These are phyloP conservation scores for Pogonomyrmex barbatus DNA, from an alignment of 1,140 invertebrate species.

Conservation along the genomic window DNA sequence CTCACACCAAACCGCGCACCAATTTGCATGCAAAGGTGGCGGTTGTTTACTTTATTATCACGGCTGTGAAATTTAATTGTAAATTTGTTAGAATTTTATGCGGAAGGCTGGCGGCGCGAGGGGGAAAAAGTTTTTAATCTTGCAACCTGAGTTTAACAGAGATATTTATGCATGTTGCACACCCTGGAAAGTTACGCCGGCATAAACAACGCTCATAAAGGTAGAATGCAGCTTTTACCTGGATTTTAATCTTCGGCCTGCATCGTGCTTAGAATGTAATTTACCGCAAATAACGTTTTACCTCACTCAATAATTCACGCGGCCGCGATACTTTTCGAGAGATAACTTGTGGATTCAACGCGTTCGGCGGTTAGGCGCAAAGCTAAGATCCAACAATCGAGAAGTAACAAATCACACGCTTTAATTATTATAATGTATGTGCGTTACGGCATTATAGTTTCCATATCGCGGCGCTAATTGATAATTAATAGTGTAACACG, in stretches of 20 bases:
- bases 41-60: slow-evolving; percentile 52
- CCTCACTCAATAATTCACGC: slow-evolving; percentile 47
- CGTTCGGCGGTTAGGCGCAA: background rate
- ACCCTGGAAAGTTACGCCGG: slow-evolving; percentile 37
- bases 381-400: slow-evolving; percentile 27
- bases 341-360: background rate
- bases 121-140: slow-evolving; percentile 58
- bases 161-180: slow-evolving; percentile 55
- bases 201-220: slow-evolving; percentile 60
- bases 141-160: slow-evolving; percentile 54
- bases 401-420: slow-evolving; percentile 37
- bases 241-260: slow-evolving; percentile 59
- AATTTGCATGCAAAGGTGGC: slow-evolving; percentile 30
- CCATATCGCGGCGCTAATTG: slow-evolving; percentile 48
- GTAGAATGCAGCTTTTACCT: slow-evolving; percentile 59
- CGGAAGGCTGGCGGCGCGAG: background rate
- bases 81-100: slow-evolving; percentile 54
- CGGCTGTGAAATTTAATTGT: slow-evolving; percentile 50
- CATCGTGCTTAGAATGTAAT: slow-evolving; percentile 56
- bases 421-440: slow-evolving; percentile 44
- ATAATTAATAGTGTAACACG: slow-evolving; percentile 56
- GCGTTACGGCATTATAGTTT: slow-evolving; percentile 35
- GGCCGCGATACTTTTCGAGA: slow-evolving; percentile 28
- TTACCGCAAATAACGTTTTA: slow-evolving; percentile 47
- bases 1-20: background rate